Percentiles rank a stretch among this genome's conserved stretches.
phyloP scores from a whole-genome alignment of 1,140 invertebrate species.

The Bombus turneri region DNA sequence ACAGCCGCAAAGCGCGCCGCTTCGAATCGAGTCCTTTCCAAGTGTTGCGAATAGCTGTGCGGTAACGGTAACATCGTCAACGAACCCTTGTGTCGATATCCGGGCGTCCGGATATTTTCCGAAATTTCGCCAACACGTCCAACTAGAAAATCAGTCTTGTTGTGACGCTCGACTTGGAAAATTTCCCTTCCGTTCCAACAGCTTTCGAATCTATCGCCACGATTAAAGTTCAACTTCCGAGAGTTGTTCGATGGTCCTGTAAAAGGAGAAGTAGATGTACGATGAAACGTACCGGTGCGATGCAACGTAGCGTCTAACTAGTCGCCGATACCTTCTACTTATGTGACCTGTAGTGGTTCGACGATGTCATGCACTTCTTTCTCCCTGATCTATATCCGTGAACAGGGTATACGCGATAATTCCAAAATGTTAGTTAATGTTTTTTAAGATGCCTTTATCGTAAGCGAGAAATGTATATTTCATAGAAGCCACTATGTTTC shows the following conservation, averaged over 20 bases:
- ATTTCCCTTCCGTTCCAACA: too few relatives aligned
- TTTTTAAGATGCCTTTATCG: too few relatives aligned
- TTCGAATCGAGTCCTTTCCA: conserved; percentile 57
- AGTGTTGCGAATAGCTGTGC: conserved; percentile 49
- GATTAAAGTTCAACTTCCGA: conserved; percentile 37
- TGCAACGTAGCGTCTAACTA: background rate
- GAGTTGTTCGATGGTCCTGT: too few relatives aligned
- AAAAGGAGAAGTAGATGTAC: too few relatives aligned
- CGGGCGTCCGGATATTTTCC: background rate
- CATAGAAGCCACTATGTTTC: too few relatives aligned
- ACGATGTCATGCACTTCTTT: background rate
- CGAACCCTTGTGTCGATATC: background rate
- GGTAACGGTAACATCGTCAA: conserved; percentile 28
- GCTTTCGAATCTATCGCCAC: background rate
- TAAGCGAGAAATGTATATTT: too few relatives aligned
- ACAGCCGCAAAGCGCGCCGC: conserved; percentile 68
- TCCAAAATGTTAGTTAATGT: background rate
- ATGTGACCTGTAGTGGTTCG: background rate
- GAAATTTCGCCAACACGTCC: conserved; percentile 1
- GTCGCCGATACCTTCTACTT: background rate
- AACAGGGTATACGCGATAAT: too few relatives aligned
- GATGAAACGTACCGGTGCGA: too few relatives aligned
- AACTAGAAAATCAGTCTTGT: background rate
- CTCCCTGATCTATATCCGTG: too few relatives aligned
- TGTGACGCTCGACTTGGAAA: background rate